Evolutionary conservation across 2,797 vertebrate species (phyloP).

Genomic region (Helicolenus hilgendorfi): DNA sequence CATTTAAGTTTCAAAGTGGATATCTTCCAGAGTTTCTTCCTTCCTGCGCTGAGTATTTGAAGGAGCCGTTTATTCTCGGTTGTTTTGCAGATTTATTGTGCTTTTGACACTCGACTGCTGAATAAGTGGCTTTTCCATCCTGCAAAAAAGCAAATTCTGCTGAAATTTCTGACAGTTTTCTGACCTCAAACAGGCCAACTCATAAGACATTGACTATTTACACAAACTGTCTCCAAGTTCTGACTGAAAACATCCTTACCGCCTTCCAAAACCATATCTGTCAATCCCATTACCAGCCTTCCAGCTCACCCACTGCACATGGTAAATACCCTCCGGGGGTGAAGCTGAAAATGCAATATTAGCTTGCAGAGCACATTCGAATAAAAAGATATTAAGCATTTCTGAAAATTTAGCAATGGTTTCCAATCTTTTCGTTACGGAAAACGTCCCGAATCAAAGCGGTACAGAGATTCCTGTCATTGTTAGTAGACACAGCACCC

Average conservation of each 20-base stretch:
- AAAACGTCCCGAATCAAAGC: slow-evolving; percentile 35
- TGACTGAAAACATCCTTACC: slow-evolving; percentile 28
- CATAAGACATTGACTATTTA: slow-evolving; percentile 5
- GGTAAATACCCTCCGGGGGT: slow-evolving; percentile 46
- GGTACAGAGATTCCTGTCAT: slow-evolving; percentile 1
- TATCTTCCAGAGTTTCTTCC: background rate
- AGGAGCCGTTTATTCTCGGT: background rate
- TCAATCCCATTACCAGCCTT: slow-evolving; percentile 47
- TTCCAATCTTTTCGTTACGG: slow-evolving; percentile 2
- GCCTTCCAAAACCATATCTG: slow-evolving; percentile 33
- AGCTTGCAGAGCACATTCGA: slow-evolving; percentile 33
- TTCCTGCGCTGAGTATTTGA: background rate
- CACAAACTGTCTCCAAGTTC: slow-evolving; percentile 4
- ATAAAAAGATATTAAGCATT: slow-evolving; percentile 50
- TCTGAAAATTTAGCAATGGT: slow-evolving; percentile 5
- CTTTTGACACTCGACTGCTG: background rate
- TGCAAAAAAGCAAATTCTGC: background rate
- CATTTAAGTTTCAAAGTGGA: background rate
- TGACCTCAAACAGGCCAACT: slow-evolving; percentile 25
- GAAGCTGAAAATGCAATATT: slow-evolving; percentile 49
- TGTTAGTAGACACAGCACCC: background rate
- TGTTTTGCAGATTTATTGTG: background rate
- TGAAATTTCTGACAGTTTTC: background rate
- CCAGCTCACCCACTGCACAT: slow-evolving; percentile 40
- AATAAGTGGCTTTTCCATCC: background rate